phyloP scores from a whole-genome alignment of 1,140 invertebrate species.

The Teleopsis dalmanni region DNA sequence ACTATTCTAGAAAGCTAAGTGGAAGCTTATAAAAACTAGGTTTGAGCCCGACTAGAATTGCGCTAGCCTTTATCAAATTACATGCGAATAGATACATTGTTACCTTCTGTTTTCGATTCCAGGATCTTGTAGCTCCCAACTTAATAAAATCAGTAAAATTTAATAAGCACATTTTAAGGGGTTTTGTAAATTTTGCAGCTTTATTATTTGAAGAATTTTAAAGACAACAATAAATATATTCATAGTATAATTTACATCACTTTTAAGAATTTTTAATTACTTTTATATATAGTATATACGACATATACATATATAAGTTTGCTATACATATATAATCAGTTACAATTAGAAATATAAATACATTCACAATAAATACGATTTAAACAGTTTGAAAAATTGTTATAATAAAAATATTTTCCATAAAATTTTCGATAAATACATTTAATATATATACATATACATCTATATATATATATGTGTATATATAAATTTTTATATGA shows the following conservation, averaged over 20 bases:
- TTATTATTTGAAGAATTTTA: slow-evolving; percentile 10
- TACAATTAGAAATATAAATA: too few species aligned
- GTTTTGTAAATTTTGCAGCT: slow-evolving; percentile 1
- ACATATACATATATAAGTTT: too few species aligned
- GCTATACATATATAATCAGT: too few species aligned
- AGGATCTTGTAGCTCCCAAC: background rate
- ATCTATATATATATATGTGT: too few species aligned
- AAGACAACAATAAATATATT: slow-evolving; percentile 15
- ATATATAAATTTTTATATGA: too few species aligned
- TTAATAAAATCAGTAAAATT: background rate
- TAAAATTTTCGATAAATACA: too few species aligned
- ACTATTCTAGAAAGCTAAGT: too few species aligned
- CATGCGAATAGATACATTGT: background rate
- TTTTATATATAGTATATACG: too few species aligned
- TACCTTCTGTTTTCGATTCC: background rate
- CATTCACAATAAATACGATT: too few species aligned
- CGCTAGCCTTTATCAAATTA: background rate
- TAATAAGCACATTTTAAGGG: slow-evolving; percentile 7
- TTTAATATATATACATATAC: too few species aligned
- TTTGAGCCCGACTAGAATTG: background rate
- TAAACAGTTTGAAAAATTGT: too few species aligned
- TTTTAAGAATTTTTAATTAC: background rate
- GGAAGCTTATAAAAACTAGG: background rate
- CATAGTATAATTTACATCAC: background rate
- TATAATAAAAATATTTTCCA: too few species aligned